Evolutionary conservation across 2,797 vertebrate species (phyloP).

Genomic region (Argya squamiceps): DNA sequence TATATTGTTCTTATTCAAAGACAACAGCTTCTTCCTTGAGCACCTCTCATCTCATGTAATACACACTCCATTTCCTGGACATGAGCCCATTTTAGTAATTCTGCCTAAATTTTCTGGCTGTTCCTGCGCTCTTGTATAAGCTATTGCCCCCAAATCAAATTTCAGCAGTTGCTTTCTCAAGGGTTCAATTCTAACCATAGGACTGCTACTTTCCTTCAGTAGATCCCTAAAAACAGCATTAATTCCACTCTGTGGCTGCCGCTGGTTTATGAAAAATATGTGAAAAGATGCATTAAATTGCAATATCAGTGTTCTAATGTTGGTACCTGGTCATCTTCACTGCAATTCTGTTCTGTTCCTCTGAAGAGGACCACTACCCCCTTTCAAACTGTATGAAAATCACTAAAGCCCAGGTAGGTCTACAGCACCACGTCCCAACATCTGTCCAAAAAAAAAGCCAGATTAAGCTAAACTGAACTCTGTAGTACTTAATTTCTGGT

Average conservation of each 20-base stretch:
- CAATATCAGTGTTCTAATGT: neutral
- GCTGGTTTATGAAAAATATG: neutral
- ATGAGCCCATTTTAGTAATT: neutral
- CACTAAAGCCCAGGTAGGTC: neutral
- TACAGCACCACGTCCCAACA: neutral
- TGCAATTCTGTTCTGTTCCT: neutral
- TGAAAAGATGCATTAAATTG: neutral
- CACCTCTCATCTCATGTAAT: rapidly evolving
- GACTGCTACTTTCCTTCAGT: neutral
- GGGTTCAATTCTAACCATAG: neutral
- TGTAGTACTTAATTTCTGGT: neutral
- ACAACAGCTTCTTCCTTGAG: neutral
- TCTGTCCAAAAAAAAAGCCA: neutral
- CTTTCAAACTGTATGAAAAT: neutral
- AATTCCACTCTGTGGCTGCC: neutral
- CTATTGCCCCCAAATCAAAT: neutral
- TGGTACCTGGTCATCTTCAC: rapidly evolving
- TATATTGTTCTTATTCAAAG: neutral
- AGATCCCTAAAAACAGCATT: neutral
- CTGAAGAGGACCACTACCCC: neutral
- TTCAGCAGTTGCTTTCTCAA: neutral
- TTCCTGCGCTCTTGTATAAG: neutral
- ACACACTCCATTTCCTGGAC: neutral
- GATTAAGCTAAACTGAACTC: neutral
- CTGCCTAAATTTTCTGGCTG: neutral